phyloP scores from a whole-genome alignment of 2,888 invertebrate genomes.

The Stictocephala bisonia region DNA sequence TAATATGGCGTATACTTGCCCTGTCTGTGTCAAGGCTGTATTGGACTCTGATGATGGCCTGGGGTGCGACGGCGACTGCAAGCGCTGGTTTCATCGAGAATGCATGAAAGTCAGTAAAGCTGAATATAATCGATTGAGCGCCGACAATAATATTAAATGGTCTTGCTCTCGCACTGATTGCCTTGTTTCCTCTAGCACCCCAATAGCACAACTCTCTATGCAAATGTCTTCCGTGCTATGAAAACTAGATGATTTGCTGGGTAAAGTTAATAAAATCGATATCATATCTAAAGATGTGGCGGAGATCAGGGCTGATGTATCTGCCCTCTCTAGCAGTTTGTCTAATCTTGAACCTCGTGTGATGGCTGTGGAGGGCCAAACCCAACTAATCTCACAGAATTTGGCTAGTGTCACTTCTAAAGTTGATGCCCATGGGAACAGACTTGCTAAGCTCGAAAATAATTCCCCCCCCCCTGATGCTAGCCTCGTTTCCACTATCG shows the following conservation, averaged over 20 bases:
- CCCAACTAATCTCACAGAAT: neutral
- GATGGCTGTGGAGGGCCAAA: neutral
- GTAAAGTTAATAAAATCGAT: slow-evolving; percentile 8
- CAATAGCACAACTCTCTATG: neutral
- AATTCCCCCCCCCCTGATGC: neutral
- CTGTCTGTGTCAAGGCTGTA: neutral
- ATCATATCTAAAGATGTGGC: slow-evolving; percentile 3
- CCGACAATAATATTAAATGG: slow-evolving; percentile 8
- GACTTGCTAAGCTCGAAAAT: neutral
- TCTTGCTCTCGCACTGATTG: neutral
- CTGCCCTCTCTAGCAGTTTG: neutral
- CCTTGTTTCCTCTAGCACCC: slow-evolving; percentile 1
- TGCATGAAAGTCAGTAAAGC: neutral
- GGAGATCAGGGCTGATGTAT: slow-evolving; percentile 1
- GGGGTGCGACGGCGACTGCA: neutral
- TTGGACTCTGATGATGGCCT: neutral
- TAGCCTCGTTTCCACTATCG: neutral
- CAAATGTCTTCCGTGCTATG: no score
- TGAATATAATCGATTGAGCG: no score
- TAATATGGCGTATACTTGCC: no score
- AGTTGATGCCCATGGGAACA: neutral
- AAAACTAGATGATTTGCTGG: neutral
- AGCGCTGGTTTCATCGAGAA: neutral
- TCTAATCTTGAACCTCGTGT: slow-evolving; percentile 4
- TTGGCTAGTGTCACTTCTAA: neutral